Base-by-base conservation (phyloP, 2,888 invertebrate genomes). In the Eristalinus sepulchralis region DNA sequence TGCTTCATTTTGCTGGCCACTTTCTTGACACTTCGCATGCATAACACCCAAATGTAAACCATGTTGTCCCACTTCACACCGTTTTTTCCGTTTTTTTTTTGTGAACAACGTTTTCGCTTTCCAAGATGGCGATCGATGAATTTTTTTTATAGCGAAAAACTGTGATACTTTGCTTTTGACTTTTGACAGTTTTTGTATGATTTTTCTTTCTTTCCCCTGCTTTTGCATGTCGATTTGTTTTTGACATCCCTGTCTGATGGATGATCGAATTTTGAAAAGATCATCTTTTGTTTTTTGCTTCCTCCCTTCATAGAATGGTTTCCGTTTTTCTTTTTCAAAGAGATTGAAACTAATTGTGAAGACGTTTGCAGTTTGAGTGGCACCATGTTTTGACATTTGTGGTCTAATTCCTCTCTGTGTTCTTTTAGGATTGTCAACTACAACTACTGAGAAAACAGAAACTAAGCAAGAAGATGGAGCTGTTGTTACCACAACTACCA, bases 401-500 rank as follows among this genome's bases (percentile, higher is more conserved):
- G n/a, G 17, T 22, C 20, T 62, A 62, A 63, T 24, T 24, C 17
- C 39, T 47, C 33, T 72, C 22, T 11, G 3, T 31, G 24, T 64
- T 60, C 60, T 66, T 59, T 55, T 60, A 89, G 89, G 83, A 84
- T 55, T 53, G 20, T 89, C 90, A 88, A 90, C 90, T 86, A 89
- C 91, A 88, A 91, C 92, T 86, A 92, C 91, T 72, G 91, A 92
- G 90, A 92, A 91, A 89, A 91, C 92, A 93, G 94, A 91, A 93
- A 94, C 90, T 91, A 94, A 92, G 93, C 93, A 93, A 85, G 93
- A 94, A 90, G 94, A 94, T 93, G 94, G 94, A 93, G 94, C 93
- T 90, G 93, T 93, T 90, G 94, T 93, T 92, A 95, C 94, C 91
- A 94, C 93, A 91, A 94, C 94, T 92, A 94, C 94, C 83, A 94